Base-by-base conservation (phyloP, 1,140 invertebrate species). In the Achatina immaculata region DNA sequence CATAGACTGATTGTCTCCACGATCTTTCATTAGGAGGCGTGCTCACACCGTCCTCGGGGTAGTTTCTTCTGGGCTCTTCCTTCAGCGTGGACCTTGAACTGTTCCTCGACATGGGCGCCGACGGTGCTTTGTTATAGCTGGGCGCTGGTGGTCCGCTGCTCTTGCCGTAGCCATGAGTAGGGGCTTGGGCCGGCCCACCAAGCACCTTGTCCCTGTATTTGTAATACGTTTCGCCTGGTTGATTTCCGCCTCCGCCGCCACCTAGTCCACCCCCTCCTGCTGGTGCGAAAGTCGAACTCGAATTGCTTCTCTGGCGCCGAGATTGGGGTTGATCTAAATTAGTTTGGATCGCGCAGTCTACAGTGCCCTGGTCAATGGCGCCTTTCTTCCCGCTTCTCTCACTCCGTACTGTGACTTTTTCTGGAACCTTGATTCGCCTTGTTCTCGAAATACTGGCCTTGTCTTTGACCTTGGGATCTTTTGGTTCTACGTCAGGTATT, bases 1-100 rank as follows among this genome's bases (percentile, higher is more conserved):
- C 89, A 77, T 90, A 90, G 21, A 90, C 89, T 19, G 86, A 82
- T 65, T 90, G 86, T 45, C 89, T 76, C 89, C 89, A 90, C 2
- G 85, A 87, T 74, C 81, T 85, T 65, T 89, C 88, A 31, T 80
- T 81, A 1, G 86, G 87, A 7, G 86, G 82, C 48, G 88, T 86
- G 48, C 81, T 78, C 21, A 85, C 74, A 11, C 62, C 51, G 14
- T 82, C 83, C n/a, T 85, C 82, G 62, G 55, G 82, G 81, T 83
- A 86, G 81, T 72, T 82, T 34, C 68, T 76, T 21, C 76, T 81
- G 55, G 40, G 76, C 42, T 84, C 83, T 78, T 38, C 78, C 48
- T 80, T 71, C 74, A 74, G 73, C 4, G 82, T 78, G 42, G 76
- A 79, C n/a, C 77, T 43, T 19, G 79, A 81, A 42, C 75, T 79